Evolutionary conservation across 2,113 vertebrate genomes (phyloP), one percentile per base, ranked within the genome.

Genomic region (Probosciger aterrimus): DNA sequence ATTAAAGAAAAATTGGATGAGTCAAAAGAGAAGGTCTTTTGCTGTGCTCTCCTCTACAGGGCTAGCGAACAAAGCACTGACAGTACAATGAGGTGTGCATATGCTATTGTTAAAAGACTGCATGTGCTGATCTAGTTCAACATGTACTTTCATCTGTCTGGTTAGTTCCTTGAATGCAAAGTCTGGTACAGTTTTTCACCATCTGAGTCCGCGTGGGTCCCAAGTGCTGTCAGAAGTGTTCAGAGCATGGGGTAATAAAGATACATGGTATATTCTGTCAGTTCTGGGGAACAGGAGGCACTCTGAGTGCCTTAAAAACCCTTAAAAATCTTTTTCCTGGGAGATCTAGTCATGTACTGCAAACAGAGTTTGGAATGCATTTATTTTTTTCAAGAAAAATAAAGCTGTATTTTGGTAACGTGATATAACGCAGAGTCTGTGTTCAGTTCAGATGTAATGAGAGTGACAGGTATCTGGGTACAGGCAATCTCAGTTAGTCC

Each of bases 141-240:
- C 9, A 10, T 62, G 35, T 83, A 62, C 71, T 88, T 94, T 74
- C 59, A 46, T 59, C 25, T 82, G 77, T 27, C 64, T 87, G 59
- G 53, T 57, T 86, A 82, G 59, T 74, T 96, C 84, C 80, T 71
- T 81, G 64, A 84, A 93, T 74, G 59, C 83, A 90, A 85, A 82
- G 20, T 75, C 82, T 92, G 49, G 46, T 59, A 52, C 47, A 59
- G 60, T 43, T 93, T 85, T 93, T 88, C 80, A 77, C 43, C 49
- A 70, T 65, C 59, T 67, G 53, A 10, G 1, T 83, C 88, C n/a
- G 30, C 5, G 0, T 88, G 59, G 13, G 49, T 69, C 88, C 39
- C 70, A 85, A 82, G 27, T 65, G 75, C 79, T 88, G 44, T 86
- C 68, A 86, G 37, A 90, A 30, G 49, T 44, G 37, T 88, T 83